Conservation (phyloP, 2,797 vertebrate genomes). For the Staurois parvus region DNA sequence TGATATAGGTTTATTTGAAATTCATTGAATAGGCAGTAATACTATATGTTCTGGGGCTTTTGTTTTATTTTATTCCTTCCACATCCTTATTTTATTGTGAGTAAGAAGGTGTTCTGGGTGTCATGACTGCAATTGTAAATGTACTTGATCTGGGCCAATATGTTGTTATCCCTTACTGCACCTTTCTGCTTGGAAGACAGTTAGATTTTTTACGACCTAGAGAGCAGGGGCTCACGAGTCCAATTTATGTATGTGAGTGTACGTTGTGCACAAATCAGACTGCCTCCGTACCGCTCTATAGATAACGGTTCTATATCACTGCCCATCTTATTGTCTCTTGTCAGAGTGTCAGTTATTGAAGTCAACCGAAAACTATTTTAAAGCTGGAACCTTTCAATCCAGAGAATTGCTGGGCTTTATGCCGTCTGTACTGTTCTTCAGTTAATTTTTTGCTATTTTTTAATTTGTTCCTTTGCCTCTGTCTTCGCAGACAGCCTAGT, state of each 20-base stretch:
- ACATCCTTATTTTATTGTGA: not conserved
- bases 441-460: constrained; percentile 7
- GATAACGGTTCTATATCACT: not conserved
- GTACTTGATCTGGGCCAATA: not conserved
- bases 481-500: constrained; percentile 13
- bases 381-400: not conserved
- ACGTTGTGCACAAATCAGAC: constrained; percentile 1
- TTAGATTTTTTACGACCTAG: constrained; percentile 11
- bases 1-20: no score
- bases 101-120: not conserved
- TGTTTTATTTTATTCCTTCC: not conserved
- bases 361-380: not conserved
- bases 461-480: constrained; percentile 23
- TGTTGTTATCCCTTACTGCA: not conserved
- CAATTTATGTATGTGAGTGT: constrained; percentile 19
- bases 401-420: not conserved
- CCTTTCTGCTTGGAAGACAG: not conserved
- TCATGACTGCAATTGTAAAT: not conserved
- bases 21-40: no score
- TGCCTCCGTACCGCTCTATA: not conserved
- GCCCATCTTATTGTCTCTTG: not conserved
- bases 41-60: not conserved
- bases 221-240: not conserved
- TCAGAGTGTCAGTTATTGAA: constrained; percentile 15
- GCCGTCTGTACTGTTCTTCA: not conserved